A percentile compares a stretch with the other conserved stretches of the same genome.
Conservation (phyloP, 1,140 invertebrate species). For the Drosophila nigromelanica region DNA sequence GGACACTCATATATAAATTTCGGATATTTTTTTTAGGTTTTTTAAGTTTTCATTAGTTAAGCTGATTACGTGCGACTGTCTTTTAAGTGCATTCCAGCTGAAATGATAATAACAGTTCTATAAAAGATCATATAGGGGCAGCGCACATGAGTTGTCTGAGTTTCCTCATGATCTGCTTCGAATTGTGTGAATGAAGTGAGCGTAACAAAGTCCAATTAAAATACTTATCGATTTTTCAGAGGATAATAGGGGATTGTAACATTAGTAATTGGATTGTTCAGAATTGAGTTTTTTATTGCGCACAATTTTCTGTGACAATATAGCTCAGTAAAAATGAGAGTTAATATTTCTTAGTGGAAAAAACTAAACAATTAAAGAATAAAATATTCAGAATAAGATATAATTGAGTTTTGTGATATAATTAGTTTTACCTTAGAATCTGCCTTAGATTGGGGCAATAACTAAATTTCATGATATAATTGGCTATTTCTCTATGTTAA, state of each 20-base stretch:
- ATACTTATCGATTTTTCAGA: conserved; percentile 8
- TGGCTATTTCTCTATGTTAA: too few relatives aligned
- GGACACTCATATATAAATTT: not conserved
- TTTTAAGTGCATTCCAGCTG: conserved; percentile 36
- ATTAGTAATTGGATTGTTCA: conserved; percentile 32
- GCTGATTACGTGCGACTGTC: conserved; percentile 52
- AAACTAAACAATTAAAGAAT: not conserved
- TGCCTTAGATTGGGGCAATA: too few relatives aligned
- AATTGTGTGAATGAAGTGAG: conserved; percentile 20
- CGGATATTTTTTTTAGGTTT: not conserved
- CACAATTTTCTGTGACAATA: conserved; percentile 29
- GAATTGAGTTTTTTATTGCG: not conserved
- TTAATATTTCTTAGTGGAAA: not conserved
- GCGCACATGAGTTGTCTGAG: too few relatives aligned
- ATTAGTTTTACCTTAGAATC: too few relatives aligned
- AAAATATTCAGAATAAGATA: too few relatives aligned
- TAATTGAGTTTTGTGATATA: not conserved
- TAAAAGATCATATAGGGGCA: not conserved
- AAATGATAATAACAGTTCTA: conserved; percentile 44
- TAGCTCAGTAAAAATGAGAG: not conserved
- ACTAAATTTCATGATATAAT: too few relatives aligned
- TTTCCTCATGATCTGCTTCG: not conserved
- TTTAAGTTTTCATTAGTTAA: conserved; percentile 58
- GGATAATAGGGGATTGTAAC: conserved; percentile 2
- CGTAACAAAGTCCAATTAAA: conserved; percentile 10